These are phyloP conservation scores for Hirtodrosophila cameraria DNA, from an alignment of 2,888 invertebrate genomes.

Conservation along the genomic window DNA sequence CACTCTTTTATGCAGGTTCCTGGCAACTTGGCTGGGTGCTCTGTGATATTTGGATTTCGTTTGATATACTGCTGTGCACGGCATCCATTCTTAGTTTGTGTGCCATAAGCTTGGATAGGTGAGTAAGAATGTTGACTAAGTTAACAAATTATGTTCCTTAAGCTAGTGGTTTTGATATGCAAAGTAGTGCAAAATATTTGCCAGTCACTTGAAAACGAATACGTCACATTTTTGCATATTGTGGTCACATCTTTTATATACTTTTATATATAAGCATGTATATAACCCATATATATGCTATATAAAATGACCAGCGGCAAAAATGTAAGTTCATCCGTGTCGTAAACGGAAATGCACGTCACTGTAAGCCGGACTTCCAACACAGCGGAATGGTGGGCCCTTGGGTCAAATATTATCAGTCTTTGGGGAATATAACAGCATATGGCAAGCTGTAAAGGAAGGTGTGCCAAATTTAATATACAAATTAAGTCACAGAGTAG, in stretches of 20 bases:
- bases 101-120: constrained; percentile 66
- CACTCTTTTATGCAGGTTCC: constrained; percentile 85
- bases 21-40: constrained; percentile 96
- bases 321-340: no score
- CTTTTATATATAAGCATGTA: neutral
- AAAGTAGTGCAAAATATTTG: neutral
- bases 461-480: no score
- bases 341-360: no score
- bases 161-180: neutral
- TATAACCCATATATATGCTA: neutral
- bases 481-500: no score
- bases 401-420: no score
- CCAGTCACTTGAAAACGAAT: neutral
- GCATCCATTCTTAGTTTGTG: constrained; percentile 73
- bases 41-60: constrained; percentile 96
- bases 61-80: constrained; percentile 91
- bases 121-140: constrained; percentile 22
- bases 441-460: no score
- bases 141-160: neutral
- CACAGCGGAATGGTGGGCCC: no score
- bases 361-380: no score
- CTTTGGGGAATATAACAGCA: no score
- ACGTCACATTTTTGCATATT: neutral
- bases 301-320: no score
- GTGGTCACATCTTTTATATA: no score